Conservation (phyloP, 2,113 vertebrate species). For the Eulemur macaco region DNA sequence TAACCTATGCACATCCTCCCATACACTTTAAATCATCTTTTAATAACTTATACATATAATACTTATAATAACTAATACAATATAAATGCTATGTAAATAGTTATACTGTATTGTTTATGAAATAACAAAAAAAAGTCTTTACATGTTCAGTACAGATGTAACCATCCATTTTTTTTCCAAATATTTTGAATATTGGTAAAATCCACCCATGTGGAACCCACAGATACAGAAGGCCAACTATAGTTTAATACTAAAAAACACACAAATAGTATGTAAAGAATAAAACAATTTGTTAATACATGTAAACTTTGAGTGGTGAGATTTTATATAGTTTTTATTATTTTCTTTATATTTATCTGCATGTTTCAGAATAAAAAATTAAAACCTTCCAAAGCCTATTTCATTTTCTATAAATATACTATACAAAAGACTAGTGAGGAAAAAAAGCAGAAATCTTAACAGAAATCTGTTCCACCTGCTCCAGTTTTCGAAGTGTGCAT, state of each 20-base stretch:
- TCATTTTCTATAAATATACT: slow-evolving; percentile 20
- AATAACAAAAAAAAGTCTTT: background rate
- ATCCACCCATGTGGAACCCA: background rate
- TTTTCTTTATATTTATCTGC: background rate
- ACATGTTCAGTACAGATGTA: background rate
- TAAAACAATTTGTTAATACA: background rate
- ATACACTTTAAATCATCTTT: background rate
- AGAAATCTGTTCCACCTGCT: background rate
- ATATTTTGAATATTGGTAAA: background rate
- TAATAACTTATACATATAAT: background rate
- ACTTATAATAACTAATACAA: background rate
- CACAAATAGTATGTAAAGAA: background rate
- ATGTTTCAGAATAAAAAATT: slow-evolving; percentile 29
- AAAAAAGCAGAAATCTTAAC: background rate
- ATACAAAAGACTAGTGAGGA: background rate
- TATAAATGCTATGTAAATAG: background rate
- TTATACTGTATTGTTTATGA: background rate
- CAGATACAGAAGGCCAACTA: background rate
- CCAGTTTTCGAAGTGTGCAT: background rate
- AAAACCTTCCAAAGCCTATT: background rate
- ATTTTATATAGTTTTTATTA: background rate
- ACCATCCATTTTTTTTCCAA: background rate
- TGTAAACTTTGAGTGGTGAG: background rate
- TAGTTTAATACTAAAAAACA: background rate
- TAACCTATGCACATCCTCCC: background rate